A percentile compares a stretch with the other conserved stretches of the same genome.
These are phyloP conservation scores for Sussaba pulchella DNA, from an alignment of 2,888 invertebrate species.

Conservation along the genomic window DNA sequence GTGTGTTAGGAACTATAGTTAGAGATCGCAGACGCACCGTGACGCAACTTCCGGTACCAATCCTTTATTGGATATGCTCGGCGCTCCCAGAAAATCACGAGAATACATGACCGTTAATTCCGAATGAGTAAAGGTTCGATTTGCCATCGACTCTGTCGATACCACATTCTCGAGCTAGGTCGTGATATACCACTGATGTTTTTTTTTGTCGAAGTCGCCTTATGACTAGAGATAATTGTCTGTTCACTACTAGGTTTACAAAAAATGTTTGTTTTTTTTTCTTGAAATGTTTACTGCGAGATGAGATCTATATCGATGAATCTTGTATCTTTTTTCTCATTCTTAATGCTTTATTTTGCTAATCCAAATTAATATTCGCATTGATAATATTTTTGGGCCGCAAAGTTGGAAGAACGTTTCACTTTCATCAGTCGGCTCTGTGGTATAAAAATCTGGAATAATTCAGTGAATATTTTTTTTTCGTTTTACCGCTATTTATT, in stretches of 20 bases:
- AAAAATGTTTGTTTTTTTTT: too few species aligned
- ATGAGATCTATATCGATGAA: too few species aligned
- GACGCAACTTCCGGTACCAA: conserved; percentile 44
- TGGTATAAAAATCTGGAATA: too few species aligned
- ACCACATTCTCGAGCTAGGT: neutral
- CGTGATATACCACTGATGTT: neutral
- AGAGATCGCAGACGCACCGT: conserved; percentile 12
- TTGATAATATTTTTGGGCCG: too few species aligned
- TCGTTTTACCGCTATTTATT: neutral
- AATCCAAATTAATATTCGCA: too few species aligned
- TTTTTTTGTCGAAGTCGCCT: neutral
- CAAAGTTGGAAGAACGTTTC: too few species aligned
- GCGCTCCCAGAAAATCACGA: conserved; percentile 33
- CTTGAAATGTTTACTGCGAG: too few species aligned
- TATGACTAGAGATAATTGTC: neutral
- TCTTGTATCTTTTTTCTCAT: too few species aligned
- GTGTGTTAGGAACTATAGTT: conserved; percentile 1
- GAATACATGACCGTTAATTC: conserved; percentile 2
- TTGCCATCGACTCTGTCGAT: neutral
- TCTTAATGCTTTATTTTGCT: too few species aligned
- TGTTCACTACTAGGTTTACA: too few species aligned
- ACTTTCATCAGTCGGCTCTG: too few species aligned
- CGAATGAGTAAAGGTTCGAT: neutral
- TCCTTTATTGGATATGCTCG: conserved; percentile 34
- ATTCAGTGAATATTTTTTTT: too few species aligned